These are phyloP conservation scores for Rattus norvegicus DNA, from an alignment of 2,113 vertebrate species.

Conservation along the genomic window GRCr8 NC_086031.1:23923501-23924000, in stretches of 20 bases:
- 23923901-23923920: slow-evolving; percentile 53
- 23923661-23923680: not conserved
- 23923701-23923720: slow-evolving; percentile 25
- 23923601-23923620: not conserved
- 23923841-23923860: not conserved
- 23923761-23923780: not conserved
- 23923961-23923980: slow-evolving; percentile 71
- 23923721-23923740: slow-evolving; percentile 21
- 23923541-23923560: not conserved
- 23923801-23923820: not conserved
- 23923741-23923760: not conserved
- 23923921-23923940: slow-evolving; percentile 68
- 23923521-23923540: not conserved
- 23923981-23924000: slow-evolving; percentile 76
- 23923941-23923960: slow-evolving; percentile 70
- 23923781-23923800: not conserved
- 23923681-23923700: not conserved
- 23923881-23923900: slow-evolving; percentile 23
- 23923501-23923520: not conserved
- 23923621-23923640: not conserved
- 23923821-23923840: not conserved
- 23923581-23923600: not conserved
- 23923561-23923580: not conserved
- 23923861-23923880: not conserved
- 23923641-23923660: not conserved